Percentiles rank a stretch among this genome's conserved stretches.
Evolutionary conservation across 1,140 invertebrate species (phyloP).

Genomic region (Tetramorium simillimum): DNA sequence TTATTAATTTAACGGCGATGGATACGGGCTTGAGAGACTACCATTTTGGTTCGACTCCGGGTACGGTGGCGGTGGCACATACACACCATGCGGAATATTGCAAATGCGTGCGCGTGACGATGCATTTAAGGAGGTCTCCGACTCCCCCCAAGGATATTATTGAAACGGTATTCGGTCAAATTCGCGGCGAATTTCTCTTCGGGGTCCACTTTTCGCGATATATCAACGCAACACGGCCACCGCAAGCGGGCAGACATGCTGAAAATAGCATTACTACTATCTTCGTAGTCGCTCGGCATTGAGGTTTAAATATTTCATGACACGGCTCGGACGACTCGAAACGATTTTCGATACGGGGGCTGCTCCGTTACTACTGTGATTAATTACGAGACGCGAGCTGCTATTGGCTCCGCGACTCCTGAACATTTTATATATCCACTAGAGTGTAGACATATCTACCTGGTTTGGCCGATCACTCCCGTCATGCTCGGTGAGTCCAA

Average conservation of each 20-base stretch:
- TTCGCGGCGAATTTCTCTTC: background rate
- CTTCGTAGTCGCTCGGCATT: background rate
- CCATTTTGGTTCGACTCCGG: background rate
- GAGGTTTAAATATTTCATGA: conserved; percentile 34
- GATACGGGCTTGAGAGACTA: conserved; percentile 57
- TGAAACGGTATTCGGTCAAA: conserved; percentile 3
- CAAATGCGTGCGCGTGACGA: background rate
- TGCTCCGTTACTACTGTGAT: conserved; percentile 6
- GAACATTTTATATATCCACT: conserved; percentile 22
- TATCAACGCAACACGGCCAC: background rate
- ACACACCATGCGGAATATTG: no score
- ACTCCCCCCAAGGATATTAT: background rate
- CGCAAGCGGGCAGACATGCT: no score
- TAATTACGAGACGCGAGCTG: conserved; percentile 37
- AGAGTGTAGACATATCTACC: background rate
- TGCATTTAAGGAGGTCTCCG: background rate
- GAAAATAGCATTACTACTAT: conserved; percentile 28
- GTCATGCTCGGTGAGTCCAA: background rate
- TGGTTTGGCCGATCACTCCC: background rate
- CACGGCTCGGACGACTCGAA: background rate
- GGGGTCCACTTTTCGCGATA: background rate
- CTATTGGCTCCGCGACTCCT: conserved; percentile 18
- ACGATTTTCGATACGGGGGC: conserved; percentile 32
- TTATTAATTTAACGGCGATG: conserved; percentile 69
- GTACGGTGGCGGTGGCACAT: background rate